Conservation (phyloP, 2,113 vertebrate genomes). For the Haemorhous mexicanus region DNA sequence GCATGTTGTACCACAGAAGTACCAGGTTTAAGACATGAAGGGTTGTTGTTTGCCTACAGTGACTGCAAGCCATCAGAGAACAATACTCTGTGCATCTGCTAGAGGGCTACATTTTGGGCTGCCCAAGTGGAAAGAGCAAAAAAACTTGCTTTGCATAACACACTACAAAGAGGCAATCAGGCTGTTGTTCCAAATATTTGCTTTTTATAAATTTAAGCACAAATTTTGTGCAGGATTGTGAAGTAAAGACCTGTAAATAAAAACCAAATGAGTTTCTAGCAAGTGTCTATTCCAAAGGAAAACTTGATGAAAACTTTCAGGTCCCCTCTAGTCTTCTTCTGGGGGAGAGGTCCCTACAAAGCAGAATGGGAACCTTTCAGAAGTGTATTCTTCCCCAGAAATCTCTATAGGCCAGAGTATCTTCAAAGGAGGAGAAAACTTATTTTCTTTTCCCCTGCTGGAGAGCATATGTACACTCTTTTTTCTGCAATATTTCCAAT, state of each 20-base stretch:
- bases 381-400: not conserved
- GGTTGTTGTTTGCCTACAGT: not conserved
- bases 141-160: not conserved
- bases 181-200: not conserved
- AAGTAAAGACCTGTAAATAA: not conserved
- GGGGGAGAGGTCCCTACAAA: not conserved
- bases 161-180: not conserved
- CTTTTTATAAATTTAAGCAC: not conserved
- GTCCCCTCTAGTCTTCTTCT: not conserved
- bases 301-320: not conserved
- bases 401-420: not conserved
- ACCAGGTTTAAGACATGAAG: not conserved
- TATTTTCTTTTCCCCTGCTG: not conserved
- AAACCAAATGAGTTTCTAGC: fast-evolving
- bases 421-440: not conserved
- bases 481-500: not conserved
- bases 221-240: not conserved
- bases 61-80: not conserved
- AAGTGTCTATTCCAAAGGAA: not conserved
- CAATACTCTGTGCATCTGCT: not conserved
- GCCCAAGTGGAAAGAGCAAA: not conserved
- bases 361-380: not conserved
- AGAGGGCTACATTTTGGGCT: not conserved
- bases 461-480: not conserved
- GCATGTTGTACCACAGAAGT: not conserved